Evolutionary conservation across 2,797 vertebrate genomes (phyloP).

Genomic region (Simalia tracyae): DNA sequence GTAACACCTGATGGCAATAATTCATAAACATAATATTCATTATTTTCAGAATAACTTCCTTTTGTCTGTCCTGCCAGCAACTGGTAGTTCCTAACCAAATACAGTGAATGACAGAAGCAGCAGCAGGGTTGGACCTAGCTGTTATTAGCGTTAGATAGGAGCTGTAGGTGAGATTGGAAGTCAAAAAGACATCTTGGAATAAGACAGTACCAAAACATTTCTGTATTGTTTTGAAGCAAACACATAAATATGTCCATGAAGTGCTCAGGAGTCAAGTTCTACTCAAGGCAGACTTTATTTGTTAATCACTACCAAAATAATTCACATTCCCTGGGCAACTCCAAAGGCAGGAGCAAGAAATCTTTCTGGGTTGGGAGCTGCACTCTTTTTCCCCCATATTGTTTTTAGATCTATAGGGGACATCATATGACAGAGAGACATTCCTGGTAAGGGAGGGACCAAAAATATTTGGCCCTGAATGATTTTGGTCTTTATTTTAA

Average conservation of each 20-base stretch:
- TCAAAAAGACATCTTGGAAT: background rate
- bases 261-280: background rate
- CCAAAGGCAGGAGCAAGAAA: background rate
- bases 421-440: background rate
- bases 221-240: background rate
- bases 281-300: background rate
- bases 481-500: background rate
- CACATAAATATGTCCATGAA: background rate
- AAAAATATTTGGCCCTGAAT: background rate
- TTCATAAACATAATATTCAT: background rate
- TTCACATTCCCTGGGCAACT: background rate
- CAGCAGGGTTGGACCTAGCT: too few species aligned
- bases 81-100: background rate
- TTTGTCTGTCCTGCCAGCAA: background rate
- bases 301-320: background rate
- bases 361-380: too few species aligned
- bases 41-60: background rate
- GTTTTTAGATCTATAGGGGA: background rate
- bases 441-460: background rate
- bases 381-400: background rate
- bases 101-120: background rate
- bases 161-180: background rate
- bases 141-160: too few species aligned
- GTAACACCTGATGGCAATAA: background rate
- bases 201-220: background rate